Evolutionary conservation across 1,140 invertebrate genomes (phyloP).

Genomic region (Drosophila setifemur): DNA sequence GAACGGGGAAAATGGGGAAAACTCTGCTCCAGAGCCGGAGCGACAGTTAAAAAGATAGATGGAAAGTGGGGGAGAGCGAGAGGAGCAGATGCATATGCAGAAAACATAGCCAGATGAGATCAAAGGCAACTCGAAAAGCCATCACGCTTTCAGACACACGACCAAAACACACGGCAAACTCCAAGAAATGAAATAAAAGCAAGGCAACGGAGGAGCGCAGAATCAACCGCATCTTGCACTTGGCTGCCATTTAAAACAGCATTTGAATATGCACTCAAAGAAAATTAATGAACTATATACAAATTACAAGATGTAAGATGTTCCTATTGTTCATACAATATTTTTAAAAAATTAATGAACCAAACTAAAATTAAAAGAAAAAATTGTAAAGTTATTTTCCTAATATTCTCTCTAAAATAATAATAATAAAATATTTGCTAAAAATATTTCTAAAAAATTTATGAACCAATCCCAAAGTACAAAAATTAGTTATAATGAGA

Average conservation of each 20-base stretch:
- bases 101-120: constrained; percentile 39
- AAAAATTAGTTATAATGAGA: too few relatives aligned
- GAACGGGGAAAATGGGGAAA: constrained; percentile 50
- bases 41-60: constrained; percentile 20
- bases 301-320: too few relatives aligned
- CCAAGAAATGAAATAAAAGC: constrained; percentile 44
- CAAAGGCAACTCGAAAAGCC: constrained; percentile 65
- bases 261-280: constrained; percentile 17
- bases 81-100: background rate
- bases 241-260: constrained; percentile 33
- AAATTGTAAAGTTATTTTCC: too few relatives aligned
- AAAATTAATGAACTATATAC: background rate
- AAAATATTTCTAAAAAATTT: background rate
- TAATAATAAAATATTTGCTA: background rate
- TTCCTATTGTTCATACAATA: too few relatives aligned
- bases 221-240: constrained; percentile 51
- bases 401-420: too few relatives aligned
- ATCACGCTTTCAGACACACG: constrained; percentile 60
- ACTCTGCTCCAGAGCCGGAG: constrained; percentile 45
- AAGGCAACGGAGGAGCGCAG: constrained; percentile 27
- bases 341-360: background rate
- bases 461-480: too few relatives aligned
- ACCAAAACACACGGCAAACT: constrained; percentile 37
- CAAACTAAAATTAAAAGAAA: too few relatives aligned
- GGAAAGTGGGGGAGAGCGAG: background rate